Base-by-base conservation (phyloP, 2,888 invertebrate species). In the Tubiluchus corallicola region DNA sequence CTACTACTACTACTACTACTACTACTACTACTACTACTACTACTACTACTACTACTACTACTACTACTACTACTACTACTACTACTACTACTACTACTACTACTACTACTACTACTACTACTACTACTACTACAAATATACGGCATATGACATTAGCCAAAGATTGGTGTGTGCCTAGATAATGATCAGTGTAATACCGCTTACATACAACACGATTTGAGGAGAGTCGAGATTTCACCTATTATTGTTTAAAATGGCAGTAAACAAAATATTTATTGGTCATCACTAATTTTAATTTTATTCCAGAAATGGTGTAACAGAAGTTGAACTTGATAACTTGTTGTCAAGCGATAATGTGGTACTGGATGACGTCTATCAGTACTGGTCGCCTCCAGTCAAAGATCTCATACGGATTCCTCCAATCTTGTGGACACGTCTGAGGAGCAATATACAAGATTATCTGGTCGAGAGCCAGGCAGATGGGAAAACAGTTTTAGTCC, bases 401-500 rank as follows among this genome's bases (percentile, higher is more conserved):
- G 4, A 2, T 4, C 18, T 43, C 19, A 37, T 47, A 9, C 19
- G 38, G 40, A 5, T 40, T 17, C 42, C n/a, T 43, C 5, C 43
- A 29, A 5, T 17, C 42, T n/a, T 41, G 20, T 98, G 96, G 96
- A 94, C 94, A 1, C 72, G 96, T 56, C 94, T 98, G 48, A 73
- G 94, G 37, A 92, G 88, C 61, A 92, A 96, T 68, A 70, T 98
- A 20, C 94, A 94, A 0, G 90, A 88, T 65, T 98, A 98, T 61
- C 67, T 98, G 42, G 85, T 87, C 2, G 96, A 98, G 64, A 71
- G 94, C 3, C 94, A 96, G 59, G 96, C 96, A 0, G 96, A 94
- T 56, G 94, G 94, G 0, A 92, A 94, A 0, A 90, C 83, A 55
- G 96, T 98, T 1, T 79, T 96, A 71, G 90, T 90, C 67, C 98